Base-by-base conservation (phyloP, 2,113 vertebrate species). In the Bubo scandiacus region DNA sequence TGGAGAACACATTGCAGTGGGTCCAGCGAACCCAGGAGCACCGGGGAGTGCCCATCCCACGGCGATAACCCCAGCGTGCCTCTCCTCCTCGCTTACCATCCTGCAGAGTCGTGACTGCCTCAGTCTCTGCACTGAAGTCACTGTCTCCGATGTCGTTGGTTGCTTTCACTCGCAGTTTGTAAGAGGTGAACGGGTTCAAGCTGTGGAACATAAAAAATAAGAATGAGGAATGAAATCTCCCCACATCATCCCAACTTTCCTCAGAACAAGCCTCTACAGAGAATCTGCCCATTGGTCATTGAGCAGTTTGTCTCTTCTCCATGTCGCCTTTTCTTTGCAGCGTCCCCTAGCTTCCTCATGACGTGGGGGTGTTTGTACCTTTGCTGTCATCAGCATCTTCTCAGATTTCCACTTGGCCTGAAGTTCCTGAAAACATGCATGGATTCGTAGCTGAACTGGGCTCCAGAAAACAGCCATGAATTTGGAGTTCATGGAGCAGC, bases 101-200 rank as follows among this genome's bases (percentile, higher is more conserved):
- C 98, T 99, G 99, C 95, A 99, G 98, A 2, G 99, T 99, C 1
- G 99, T 99, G 38, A 99, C 98, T 0, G 99, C 98, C 54, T 99
- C 99, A 0, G 99, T 99, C 98, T 99, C 99, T 0, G 84, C 86
- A 30, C 99, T 99, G 96, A 99, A 98, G 96, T 99, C 96, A 3
- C 99, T 99, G 98, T 99, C 99, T 79, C 99, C 99, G 3, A 99
- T 97, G 62, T 99, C 99, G 10, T 99, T 99, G 96, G 99, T 99
- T n/a, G 99, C 99, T 96, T 99, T 98, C 98, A 99, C 98, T 62
- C 99, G 98, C 93, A 99, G 98, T 86, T 99, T 99, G 97, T 99
- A 99, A 10, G 99, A 99, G 11, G 99, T 99, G 96, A 99, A 99
- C 0, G 99, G 99, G 91, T 98, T 99, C 95, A 99, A 94, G 93